Conservation (phyloP, 2,888 invertebrate genomes). For the Acronicta psi region DNA sequence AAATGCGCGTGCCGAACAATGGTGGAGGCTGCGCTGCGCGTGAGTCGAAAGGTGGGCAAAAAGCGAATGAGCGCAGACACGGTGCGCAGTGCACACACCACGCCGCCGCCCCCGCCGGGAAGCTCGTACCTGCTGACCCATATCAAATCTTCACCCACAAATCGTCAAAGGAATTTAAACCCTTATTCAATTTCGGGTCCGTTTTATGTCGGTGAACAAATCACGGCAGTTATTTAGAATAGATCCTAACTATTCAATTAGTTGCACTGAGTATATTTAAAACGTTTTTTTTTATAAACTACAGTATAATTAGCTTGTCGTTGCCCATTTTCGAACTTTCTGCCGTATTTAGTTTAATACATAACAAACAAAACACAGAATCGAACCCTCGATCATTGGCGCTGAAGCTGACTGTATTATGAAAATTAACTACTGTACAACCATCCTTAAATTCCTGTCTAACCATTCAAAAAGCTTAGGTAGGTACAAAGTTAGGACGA, state of each 20-base stretch:
- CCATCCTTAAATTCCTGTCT: no score
- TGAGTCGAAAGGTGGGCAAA: conserved; percentile 88
- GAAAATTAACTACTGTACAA: no score
- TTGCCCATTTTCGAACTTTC: no score
- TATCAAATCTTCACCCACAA: conserved; percentile 70
- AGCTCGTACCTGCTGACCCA: conserved; percentile 84
- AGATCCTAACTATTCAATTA: no score
- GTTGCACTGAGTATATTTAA: no score
- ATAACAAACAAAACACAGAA: no score
- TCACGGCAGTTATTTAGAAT: not conserved
- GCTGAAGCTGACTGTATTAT: no score
- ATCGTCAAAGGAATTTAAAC: conserved; percentile 63
- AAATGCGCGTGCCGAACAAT: conserved; percentile 82
- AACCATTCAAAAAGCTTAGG: not conserved
- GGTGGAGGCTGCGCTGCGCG: conserved; percentile 86
- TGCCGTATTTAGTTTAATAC: no score
- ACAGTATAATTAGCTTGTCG: no score
- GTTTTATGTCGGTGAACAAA: conserved; percentile 15
- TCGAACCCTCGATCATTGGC: no score
- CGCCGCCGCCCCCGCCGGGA: conserved; percentile 49
- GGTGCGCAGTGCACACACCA: conserved; percentile 65
- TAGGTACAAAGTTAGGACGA: not conserved
- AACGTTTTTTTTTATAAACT: no score
- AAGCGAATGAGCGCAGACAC: conserved; percentile 82
- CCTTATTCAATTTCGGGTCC: conserved; percentile 36